Base-by-base conservation (phyloP, 2,113 vertebrate genomes). In the Cyprinodon tularosa region DNA sequence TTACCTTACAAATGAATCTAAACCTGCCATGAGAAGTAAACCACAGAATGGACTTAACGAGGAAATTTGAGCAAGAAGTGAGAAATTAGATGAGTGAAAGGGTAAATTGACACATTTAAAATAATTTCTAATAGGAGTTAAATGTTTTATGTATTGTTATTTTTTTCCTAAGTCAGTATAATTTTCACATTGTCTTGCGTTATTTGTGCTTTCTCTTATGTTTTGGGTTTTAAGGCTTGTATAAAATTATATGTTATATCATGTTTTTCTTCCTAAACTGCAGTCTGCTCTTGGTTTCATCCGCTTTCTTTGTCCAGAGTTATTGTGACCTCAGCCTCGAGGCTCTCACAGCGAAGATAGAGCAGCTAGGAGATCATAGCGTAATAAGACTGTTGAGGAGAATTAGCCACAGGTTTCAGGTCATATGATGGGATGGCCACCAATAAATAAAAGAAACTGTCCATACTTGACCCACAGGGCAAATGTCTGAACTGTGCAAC, bases 401-500 rank as follows among this genome's bases (percentile, higher is more conserved):
- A 75, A 74, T 14, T 47, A 82, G 63, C 78, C 20, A 12, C 39
- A 62, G 8, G 74, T 74, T 74, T 71, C 13, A 53, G 14, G 77
- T 57, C 39, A 45, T 17, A 29, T 66, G 72, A 59, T 0, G 37
- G 74, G 20, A 72, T 3, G 14, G 9, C 39, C 44, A 36, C 42
- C 20, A 29, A 67, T 72, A 62, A 72, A 68, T 72, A 53, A 65
- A 70, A 81, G 36, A 38, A 74, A 77, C 36, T 39, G 17, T 68
- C 39, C 40, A 17, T 48, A 62, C 66, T 53, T 70, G 78, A 84
- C 61, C 67, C 22, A 2, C 9, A 57, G 74, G 65, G 42, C 64
- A 63, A 87, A 80, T 59, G 62, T 22, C 66, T 74, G 36, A 76
- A 76, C 81, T 59, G 48, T 15, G 63, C 39, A 78, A 80, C 61